Evolutionary conservation across 2,888 invertebrate species (phyloP).

Genomic region (Chesias legatella): DNA sequence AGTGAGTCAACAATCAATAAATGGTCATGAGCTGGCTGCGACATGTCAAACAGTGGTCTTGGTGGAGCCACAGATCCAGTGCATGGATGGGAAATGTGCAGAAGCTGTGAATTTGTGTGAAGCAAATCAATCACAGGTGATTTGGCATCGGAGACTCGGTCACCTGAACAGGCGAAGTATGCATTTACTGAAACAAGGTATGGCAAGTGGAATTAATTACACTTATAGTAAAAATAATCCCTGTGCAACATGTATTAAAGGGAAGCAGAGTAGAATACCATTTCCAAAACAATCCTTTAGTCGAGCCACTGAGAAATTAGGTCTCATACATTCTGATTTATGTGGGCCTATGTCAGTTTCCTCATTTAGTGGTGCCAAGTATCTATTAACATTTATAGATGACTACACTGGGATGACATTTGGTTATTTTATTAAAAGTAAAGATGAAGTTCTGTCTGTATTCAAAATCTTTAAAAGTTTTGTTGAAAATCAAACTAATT

Average conservation of each 20-base stretch:
- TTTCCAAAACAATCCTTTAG: conserved; percentile 12
- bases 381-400: conserved; percentile 10
- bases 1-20: no score
- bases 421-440: conserved; percentile 2
- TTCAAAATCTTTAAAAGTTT: conserved; percentile 1
- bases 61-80: no score
- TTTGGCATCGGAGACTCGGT: conserved; percentile 26
- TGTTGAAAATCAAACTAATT: neutral
- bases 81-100: no score
- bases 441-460: conserved; percentile 1
- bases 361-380: conserved; percentile 10
- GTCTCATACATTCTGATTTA: conserved; percentile 19
- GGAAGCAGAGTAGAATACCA: conserved; percentile 26
- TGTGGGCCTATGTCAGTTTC: conserved; percentile 20
- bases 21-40: no score
- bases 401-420: conserved; percentile 5
- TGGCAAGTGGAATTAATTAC: conserved; percentile 14
- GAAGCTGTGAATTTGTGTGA: no score
- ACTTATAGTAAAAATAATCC: conserved; percentile 6
- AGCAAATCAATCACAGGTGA: conserved; percentile 1
- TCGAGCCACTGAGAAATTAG: conserved; percentile 6
- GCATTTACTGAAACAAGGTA: conserved; percentile 18
- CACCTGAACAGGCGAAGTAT: conserved; percentile 21
- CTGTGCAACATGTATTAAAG: conserved; percentile 25
- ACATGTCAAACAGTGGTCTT: no score